Evolutionary conservation across 1,140 invertebrate species (phyloP).

Genomic region (Magallana angulata): DNA sequence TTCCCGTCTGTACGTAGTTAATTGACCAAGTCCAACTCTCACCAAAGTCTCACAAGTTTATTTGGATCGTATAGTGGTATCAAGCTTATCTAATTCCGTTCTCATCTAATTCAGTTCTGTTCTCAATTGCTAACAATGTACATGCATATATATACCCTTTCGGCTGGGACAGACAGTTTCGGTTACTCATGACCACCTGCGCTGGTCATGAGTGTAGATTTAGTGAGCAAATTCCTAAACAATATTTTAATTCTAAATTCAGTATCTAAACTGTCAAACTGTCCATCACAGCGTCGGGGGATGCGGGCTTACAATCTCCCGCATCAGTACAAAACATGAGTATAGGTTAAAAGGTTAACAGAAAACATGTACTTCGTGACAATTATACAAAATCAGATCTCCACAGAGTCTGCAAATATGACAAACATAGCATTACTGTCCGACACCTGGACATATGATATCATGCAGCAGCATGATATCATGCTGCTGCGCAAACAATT

Average conservation of each 20-base stretch:
- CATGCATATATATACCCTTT: background rate
- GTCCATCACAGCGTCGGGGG: background rate
- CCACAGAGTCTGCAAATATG: too few relatives aligned
- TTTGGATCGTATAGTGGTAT: background rate
- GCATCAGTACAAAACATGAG: background rate
- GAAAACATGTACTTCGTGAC: too few relatives aligned
- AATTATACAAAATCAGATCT: too few relatives aligned
- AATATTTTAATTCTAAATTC: background rate
- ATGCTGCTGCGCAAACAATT: too few relatives aligned
- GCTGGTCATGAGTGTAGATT: background rate
- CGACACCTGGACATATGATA: too few relatives aligned
- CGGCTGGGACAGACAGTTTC: background rate
- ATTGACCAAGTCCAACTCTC: background rate
- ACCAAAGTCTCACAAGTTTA: background rate
- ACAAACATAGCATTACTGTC: too few relatives aligned
- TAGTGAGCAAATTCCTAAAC: background rate
- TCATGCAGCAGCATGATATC: too few relatives aligned
- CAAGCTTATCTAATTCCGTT: too few relatives aligned
- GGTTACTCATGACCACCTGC: background rate
- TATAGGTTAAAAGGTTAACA: background rate
- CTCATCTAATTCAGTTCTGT: too few relatives aligned
- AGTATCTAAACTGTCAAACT: background rate
- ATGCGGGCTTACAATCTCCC: too few relatives aligned
- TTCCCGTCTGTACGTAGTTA: background rate
- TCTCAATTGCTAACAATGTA: background rate